Base-by-base conservation (phyloP, 2,888 invertebrate species). In the Nomada goodeniana region DNA sequence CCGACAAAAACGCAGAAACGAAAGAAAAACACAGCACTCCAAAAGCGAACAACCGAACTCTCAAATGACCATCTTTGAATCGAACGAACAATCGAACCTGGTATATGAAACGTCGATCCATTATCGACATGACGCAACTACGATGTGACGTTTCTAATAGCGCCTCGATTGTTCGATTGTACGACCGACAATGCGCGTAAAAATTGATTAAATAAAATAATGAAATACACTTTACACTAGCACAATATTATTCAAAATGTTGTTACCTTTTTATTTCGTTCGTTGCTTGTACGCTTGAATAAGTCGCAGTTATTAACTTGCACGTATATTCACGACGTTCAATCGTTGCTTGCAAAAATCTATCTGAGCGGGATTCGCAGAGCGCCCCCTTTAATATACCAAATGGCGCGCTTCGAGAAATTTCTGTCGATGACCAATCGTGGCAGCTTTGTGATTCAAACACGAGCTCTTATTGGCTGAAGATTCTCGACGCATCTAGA, bases 391-490 rank as follows among this genome's bases (percentile, higher is more conserved):
- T 86, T 87, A 88, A 87, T 87, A 88, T 64, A 80, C 69, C 57
- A 57, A 87, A 78, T 85, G 70, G 74, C 81, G 74, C 77, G 84
- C 75, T 87, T 89, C 89, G 79, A 87, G 88, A 88, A 89, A n/a
- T 67, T 89, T 89, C 88, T 9, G 10, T 11, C 13, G 11, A 63
- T 76, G 79, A 84, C 87, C 88, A 87, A 88, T 89, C 78, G 15
- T 26, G 55, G 52, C 23, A 4, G 11, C 44, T 29, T 15, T 23
- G 57, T 20, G 68, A 68, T 18, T 18, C 23, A 7, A 36, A 55
- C 11, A 13, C 9, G 44, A 18, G 23, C 13, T 63, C 36, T 20
- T 11, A 84, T 71, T 79, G 78, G 68, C 55, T n/a, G 42, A 44
- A 9, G 18, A 5, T 47, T 55, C 55, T 36, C 15, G 71, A 53